Conservation (phyloP, 2,888 invertebrate genomes). For the Coleophora flavipennella region DNA sequence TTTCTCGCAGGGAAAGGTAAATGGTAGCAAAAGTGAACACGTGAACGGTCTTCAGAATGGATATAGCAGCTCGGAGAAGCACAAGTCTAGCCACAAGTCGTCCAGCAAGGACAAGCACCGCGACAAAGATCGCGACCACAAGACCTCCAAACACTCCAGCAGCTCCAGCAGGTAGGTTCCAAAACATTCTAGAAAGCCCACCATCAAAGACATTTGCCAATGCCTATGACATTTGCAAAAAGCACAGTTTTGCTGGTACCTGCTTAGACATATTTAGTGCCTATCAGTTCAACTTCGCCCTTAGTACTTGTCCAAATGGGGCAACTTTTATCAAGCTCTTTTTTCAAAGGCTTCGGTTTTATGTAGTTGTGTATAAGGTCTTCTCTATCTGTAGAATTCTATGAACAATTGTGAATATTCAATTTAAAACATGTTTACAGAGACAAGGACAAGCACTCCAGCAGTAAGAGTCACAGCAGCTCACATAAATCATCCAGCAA, state of each 20-base stretch:
- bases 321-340: too few relatives aligned
- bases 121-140: constrained; percentile 76
- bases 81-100: constrained; percentile 77
- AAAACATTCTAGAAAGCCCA: constrained; percentile 35
- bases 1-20: constrained; percentile 59
- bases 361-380: too few relatives aligned
- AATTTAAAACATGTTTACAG: constrained; percentile 18
- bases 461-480: constrained; percentile 69
- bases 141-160: constrained; percentile 63
- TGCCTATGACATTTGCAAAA: neutral
- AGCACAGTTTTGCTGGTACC: too few relatives aligned
- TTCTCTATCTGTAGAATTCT: too few relatives aligned
- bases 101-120: constrained; percentile 79
- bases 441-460: constrained; percentile 68
- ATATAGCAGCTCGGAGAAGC: constrained; percentile 70
- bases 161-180: constrained; percentile 66
- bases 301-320: too few relatives aligned
- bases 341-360: too few relatives aligned
- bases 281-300: too few relatives aligned
- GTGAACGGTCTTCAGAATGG: constrained; percentile 89
- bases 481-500: constrained; percentile 68
- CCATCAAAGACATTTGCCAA: neutral
- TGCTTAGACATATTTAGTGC: too few relatives aligned
- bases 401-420: neutral
- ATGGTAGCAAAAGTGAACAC: constrained; percentile 73